Conservation (phyloP, 2,797 vertebrate species). For the Ambastaia sidthimunki region DNA sequence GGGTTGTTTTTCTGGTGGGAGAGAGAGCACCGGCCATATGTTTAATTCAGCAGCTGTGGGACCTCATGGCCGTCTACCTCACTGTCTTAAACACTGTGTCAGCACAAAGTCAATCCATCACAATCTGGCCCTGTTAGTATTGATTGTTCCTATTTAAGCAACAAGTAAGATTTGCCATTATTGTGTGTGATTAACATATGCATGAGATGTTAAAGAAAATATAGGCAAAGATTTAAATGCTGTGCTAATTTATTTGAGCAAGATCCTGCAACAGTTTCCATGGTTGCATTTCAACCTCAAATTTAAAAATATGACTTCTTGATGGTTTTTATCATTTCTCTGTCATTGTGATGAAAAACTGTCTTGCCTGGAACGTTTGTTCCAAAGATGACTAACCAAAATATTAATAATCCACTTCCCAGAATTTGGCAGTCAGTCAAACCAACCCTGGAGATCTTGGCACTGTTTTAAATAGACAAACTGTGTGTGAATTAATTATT, state of each 20-base stretch:
- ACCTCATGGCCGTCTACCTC: constrained; percentile 29
- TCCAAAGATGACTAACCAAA: constrained; percentile 38
- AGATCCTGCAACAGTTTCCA: constrained; percentile 19
- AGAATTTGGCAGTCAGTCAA: constrained; percentile 22
- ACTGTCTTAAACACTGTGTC: constrained; percentile 35
- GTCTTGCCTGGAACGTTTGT: constrained; percentile 32
- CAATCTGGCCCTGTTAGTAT: constrained; percentile 38
- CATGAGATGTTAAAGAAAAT: neutral
- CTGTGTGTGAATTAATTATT: constrained; percentile 4
- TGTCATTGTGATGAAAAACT: constrained; percentile 35
- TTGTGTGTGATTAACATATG: constrained; percentile 10
- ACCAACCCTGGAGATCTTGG: constrained; percentile 9
- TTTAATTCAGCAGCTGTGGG: constrained; percentile 59
- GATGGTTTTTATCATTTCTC: constrained; percentile 33
- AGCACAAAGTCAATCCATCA: constrained; percentile 42
- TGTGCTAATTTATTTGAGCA: neutral
- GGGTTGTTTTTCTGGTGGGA: constrained; percentile 48
- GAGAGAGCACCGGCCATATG: constrained; percentile 41
- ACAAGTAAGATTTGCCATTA: constrained; percentile 19
- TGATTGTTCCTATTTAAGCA: constrained; percentile 40
- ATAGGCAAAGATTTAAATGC: neutral
- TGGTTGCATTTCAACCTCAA: constrained; percentile 25
- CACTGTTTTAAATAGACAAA: constrained; percentile 16
- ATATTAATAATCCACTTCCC: constrained; percentile 36
- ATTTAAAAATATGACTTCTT: constrained; percentile 20